Percentiles rank a stretch among this genome's conserved stretches.
Conservation (phyloP, 2,888 invertebrate species). For the Hecatera dysodea region DNA sequence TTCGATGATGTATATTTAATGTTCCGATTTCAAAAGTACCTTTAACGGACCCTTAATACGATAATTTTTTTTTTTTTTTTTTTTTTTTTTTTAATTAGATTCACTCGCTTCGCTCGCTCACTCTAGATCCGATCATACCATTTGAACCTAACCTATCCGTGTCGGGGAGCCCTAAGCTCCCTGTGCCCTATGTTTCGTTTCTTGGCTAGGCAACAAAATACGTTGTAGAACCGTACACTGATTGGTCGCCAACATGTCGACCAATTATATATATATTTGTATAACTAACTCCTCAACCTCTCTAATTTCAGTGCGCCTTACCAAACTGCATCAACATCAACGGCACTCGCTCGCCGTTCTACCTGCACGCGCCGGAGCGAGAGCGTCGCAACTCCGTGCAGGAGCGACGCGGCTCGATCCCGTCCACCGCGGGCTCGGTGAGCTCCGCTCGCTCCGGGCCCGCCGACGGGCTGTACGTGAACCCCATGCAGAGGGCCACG, state of each 20-base stretch:
- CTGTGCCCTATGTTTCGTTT: too few relatives aligned
- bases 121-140: too few relatives aligned
- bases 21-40: not conserved
- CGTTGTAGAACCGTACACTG: too few relatives aligned
- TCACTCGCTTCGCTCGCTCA: too few relatives aligned
- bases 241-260: too few relatives aligned
- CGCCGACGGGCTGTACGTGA: slow-evolving; percentile 95
- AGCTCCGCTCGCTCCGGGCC: slow-evolving; percentile 88
- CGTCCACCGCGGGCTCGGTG: slow-evolving; percentile 85
- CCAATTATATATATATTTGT: too few relatives aligned
- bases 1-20: not conserved
- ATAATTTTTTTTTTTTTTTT: not conserved
- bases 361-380: slow-evolving; percentile 93
- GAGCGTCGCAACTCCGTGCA: slow-evolving; percentile 78
- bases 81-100: too few relatives aligned
- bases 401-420: slow-evolving; percentile 83
- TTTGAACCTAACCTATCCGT: too few relatives aligned
- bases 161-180: too few relatives aligned
- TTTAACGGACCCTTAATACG: not conserved
- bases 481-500: slow-evolving; percentile 93
- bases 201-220: too few relatives aligned
- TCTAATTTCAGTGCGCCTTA: slow-evolving; percentile 88
- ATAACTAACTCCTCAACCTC: not conserved
- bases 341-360: slow-evolving; percentile 92
- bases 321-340: slow-evolving; percentile 89